Conservation (phyloP, 2,113 vertebrate genomes). For the Protobothrops mucrosquamatus region DNA sequence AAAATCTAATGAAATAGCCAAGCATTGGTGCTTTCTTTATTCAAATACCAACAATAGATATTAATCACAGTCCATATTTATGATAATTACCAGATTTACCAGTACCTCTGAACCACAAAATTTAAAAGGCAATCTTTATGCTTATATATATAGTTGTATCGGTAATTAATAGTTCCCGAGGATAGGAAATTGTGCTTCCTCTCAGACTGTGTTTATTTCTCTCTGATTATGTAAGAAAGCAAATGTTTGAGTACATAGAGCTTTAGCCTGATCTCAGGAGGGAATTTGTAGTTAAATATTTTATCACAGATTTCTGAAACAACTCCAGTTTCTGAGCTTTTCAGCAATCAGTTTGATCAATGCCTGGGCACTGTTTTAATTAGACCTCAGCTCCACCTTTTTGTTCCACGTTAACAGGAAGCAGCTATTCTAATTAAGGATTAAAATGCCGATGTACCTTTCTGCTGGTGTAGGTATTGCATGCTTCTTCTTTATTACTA, state of each 20-base stretch:
- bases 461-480: conserved; percentile 32
- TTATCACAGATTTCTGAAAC: conserved; percentile 19
- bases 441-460: conserved; percentile 44
- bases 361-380: conserved; percentile 51
- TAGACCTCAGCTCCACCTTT: conserved; percentile 36
- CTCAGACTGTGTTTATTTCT: neutral
- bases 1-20: neutral
- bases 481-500: neutral
- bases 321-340: conserved; percentile 21
- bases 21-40: neutral
- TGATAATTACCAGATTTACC: neutral
- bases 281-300: conserved; percentile 1
- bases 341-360: conserved; percentile 37
- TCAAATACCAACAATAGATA: neutral
- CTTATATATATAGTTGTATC: neutral
- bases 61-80: neutral
- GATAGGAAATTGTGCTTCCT: neutral
- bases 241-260: neutral
- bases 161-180: neutral
- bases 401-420: conserved; percentile 30
- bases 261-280: neutral
- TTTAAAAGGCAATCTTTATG: neutral
- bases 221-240: neutral
- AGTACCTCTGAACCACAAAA: neutral
- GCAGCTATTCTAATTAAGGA: conserved; percentile 43